Base-by-base conservation (phyloP, 2,888 invertebrate genomes). In the Lepidocyrtoides sp. region DNA sequence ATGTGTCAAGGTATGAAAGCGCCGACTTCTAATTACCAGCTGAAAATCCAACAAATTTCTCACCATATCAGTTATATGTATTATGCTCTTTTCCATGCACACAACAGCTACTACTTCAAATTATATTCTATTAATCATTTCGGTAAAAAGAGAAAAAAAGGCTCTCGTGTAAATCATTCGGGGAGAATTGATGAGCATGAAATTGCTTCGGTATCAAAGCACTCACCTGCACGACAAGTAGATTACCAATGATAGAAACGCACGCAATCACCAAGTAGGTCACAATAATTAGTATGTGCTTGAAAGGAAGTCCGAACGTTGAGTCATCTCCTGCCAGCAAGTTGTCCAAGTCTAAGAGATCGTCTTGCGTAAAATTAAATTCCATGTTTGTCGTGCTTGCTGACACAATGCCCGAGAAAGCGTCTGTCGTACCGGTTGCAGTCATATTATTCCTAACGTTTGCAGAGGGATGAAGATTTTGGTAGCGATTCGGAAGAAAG, bases 1-100 rank as follows among this genome's bases (percentile, higher is more conserved):
- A 94, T 96, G 96, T 0, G 96, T 96, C 63, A 96, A 95, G 0
- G 96, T 96, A 93, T 96, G 96, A 95, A 96, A 96, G 79, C 95
- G 94, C 93, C 95, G 95, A 93, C 96, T 96, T 29, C 95, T 94
- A 44, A 95, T 94, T 1, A 96, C 96, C 10, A 96, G 75, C 94
- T 94, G 60, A 17, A 92, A 57, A 54, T 8, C 12, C 26, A 86
- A 82, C n/a, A 84, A 66, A 79, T 41, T 75, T 36, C 1, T 63
- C n/a, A 12, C 17, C 36, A 60, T 0, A 84, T 66, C 23, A 44
- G n/a, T 41, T 12, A 12, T n/a, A 41, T 23, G 8, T 63, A 10
- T 63, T 14, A 63, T 63, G 23, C 60, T 20, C n/a, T n/a, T n/a
- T 82, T 54, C 14, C 29, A 29, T 29, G n/a, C n/a, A 44, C n/a